Base-by-base conservation (phyloP, 2,888 invertebrate genomes). In the Habrosyne pyritoides region DNA sequence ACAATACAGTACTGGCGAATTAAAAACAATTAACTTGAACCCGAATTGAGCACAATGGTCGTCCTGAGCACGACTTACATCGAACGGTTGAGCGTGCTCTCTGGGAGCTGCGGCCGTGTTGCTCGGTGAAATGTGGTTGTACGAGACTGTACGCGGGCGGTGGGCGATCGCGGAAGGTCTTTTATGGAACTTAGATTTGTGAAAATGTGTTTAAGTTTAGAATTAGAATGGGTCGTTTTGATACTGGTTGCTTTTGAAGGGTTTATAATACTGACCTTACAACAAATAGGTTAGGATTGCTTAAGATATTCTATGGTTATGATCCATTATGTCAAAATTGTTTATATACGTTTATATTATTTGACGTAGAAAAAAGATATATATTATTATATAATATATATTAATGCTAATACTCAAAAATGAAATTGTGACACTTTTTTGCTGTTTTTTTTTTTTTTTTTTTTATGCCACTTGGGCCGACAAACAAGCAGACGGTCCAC, bases 1-100 rank as follows among this genome's bases (percentile, higher is more conserved):
- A 89, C 89, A 90, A 87, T 84, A 85, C 87, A 79, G 76, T 79
- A 79, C 79, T 77, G 78, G 84, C 81, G 88, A 89, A 91, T 90
- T 91, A 89, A 91, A 91, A 91, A 90, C 90, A 91, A 91, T 91
- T 90, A 91, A 89, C 88, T 86, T 67, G 71, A 67, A 64, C 72
- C 87, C 83, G 87, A 88, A 89, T 87, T 87, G 87, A 87, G 86
- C 81, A 90, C 90, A 91, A 91, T 91, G 87, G 84, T 75, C 76
- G 76, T 60, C 66, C 64, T 65, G 76, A 63, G 83, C 88, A 89
- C 90, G 91, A 89, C 81, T 84, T 64, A 57, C 62, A 60, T 42
- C 61, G 58, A 48, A 61, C 59, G 57, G 60, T 60, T 65, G 65
- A 33, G 33, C 33, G 33, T 33, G 33, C 33, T 62, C 33, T 47